Percentiles rank a stretch among this genome's conserved stretches.
These are phyloP conservation scores for Galerucella nymphaeae DNA, from an alignment of 2,888 invertebrate genomes.

Conservation along the genomic window DNA sequence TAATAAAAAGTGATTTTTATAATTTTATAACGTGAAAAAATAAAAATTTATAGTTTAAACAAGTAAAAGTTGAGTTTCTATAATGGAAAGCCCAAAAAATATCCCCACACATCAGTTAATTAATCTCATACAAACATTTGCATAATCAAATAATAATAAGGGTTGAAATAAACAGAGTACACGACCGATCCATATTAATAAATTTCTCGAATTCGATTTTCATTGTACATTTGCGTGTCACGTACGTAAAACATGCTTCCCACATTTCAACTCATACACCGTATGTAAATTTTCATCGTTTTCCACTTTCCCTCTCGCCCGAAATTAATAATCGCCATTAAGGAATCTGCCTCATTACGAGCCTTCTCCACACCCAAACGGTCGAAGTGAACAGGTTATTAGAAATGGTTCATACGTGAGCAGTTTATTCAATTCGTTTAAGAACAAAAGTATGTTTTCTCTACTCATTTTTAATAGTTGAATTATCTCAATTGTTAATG, in stretches of 20 bases:
- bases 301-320: slow-evolving; percentile 25
- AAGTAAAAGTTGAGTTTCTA: too few species aligned
- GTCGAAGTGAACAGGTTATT: slow-evolving; percentile 23
- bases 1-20: too few species aligned
- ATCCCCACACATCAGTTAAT: too few species aligned
- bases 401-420: slow-evolving; percentile 20
- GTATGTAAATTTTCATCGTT: slow-evolving; percentile 49
- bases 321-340: slow-evolving; percentile 48
- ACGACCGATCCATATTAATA: not conserved
- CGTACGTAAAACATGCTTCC: slow-evolving; percentile 23
- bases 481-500: too few species aligned
- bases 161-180: too few species aligned
- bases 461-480: too few species aligned
- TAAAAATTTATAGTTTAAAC: too few species aligned
- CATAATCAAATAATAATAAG: too few species aligned
- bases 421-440: slow-evolving; percentile 1
- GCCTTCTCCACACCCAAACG: slow-evolving; percentile 4
- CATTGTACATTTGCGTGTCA: slow-evolving; percentile 11
- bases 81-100: too few species aligned
- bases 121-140: too few species aligned
- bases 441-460: not conserved
- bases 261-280: slow-evolving; percentile 27
- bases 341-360: slow-evolving; percentile 52
- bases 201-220: not conserved
- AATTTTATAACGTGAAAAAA: too few species aligned